These are phyloP conservation scores for Drosophila kurseongensis DNA, from an alignment of 1,140 invertebrate genomes.

Conservation along the genomic window DNA sequence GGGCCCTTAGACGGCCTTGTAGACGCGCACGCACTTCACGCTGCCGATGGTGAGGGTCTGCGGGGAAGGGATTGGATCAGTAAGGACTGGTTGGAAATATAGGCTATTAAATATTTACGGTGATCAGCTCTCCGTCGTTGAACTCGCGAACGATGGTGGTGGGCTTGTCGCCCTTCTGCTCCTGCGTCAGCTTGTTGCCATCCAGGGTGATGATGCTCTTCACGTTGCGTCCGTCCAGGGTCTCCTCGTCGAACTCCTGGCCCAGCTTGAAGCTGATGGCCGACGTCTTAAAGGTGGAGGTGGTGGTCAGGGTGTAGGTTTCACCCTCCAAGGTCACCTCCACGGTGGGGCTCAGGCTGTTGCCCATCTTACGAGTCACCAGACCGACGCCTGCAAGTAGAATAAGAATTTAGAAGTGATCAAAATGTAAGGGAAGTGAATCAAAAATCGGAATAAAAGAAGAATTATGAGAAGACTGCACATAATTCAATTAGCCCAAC, in stretches of 20 bases:
- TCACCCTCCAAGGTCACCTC: slow-evolving; percentile 89
- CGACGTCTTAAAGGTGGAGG: slow-evolving; percentile 93
- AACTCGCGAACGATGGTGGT: slow-evolving; percentile 89
- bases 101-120: slow-evolving; percentile 74
- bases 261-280: slow-evolving; percentile 92
- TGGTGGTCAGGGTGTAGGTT: slow-evolving; percentile 90
- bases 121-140: slow-evolving; percentile 89
- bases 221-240: slow-evolving; percentile 93
- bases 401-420: slow-evolving; percentile 10
- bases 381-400: slow-evolving; percentile 89
- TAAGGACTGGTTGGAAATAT: not conserved
- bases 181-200: slow-evolving; percentile 89
- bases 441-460: slow-evolving; percentile 11
- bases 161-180: slow-evolving; percentile 89
- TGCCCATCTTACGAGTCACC: slow-evolving; percentile 90
- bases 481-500: slow-evolving; percentile 74
- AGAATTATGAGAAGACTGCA: slow-evolving; percentile 24
- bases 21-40: slow-evolving; percentile 90
- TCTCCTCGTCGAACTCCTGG: slow-evolving; percentile 94
- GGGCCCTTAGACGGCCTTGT: slow-evolving; percentile 85
- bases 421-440: not conserved
- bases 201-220: slow-evolving; percentile 89
- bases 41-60: slow-evolving; percentile 90
- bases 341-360: slow-evolving; percentile 89
- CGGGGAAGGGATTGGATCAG: slow-evolving; percentile 59